phyloP scores from a whole-genome alignment of 2,797 vertebrate genomes.

The Alcedo quadribrachys region DNA sequence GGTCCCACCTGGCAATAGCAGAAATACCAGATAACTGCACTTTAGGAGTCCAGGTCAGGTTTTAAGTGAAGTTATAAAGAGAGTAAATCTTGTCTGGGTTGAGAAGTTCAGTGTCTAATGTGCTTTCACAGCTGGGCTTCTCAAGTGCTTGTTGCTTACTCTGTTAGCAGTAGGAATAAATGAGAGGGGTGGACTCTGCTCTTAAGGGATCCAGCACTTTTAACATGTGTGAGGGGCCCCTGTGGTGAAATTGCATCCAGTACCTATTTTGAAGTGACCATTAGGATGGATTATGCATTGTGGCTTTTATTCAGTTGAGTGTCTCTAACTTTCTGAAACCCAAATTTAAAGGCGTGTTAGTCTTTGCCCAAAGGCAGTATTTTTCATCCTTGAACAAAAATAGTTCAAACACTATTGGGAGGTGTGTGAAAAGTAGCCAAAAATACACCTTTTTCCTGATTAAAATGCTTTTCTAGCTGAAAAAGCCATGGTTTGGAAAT shows the following conservation, averaged over 20 bases:
- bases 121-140: constrained; percentile 23
- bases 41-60: neutral
- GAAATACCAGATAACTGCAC: neutral
- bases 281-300: neutral
- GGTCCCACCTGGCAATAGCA: constrained; percentile 10
- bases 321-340: neutral
- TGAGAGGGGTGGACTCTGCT: neutral
- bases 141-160: neutral
- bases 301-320: neutral
- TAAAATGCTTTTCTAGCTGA: neutral
- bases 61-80: neutral
- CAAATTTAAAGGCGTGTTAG: constrained; percentile 3
- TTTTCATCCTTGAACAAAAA: constrained; percentile 2
- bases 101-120: constrained; percentile 27
- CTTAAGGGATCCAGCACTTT: neutral
- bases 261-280: neutral
- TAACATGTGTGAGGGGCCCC: neutral
- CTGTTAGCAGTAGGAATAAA: neutral
- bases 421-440: neutral
- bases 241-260: neutral
- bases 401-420: neutral
- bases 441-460: constrained; percentile 22
- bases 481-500: neutral
- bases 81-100: neutral
- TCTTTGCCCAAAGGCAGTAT: constrained; percentile 7